Evolutionary conservation across 1,140 invertebrate genomes (phyloP), one percentile per base, ranked within the genome.

Genomic region (Maniola jurtina): DNA sequence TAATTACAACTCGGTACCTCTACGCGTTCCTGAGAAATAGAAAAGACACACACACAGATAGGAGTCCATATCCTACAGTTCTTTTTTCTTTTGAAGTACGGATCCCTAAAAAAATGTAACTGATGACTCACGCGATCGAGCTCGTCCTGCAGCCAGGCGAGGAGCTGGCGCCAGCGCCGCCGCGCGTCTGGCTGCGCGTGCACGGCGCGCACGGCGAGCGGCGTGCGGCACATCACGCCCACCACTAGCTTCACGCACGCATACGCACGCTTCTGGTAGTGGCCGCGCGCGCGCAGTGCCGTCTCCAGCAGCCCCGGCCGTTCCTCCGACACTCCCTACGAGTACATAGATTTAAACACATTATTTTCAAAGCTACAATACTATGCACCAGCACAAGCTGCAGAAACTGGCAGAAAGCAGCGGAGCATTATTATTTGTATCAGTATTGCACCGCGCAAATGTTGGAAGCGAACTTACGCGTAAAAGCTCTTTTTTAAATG

Each of bases 221-320:
- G 93, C 85, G 96, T 97, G 75, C 96, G 96, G 70, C 94, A 94
- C 91, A 99, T 98, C 34, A 99, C 92, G 63, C 95, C 94, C 25
- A 98, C 98, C 91, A 99, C 93, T 84, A 97, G 97, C 91, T 99
- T 99, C 40, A 99, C 98, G 87, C 98, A 99, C 83, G 98, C 97
- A 91, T 99, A 99, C 40, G 97, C 97, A 71, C 98, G 92, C 90
- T 99, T 99, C 86, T 99, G 98, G 87, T 99, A 98, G 91, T 98
- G 97, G 72, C 95, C 96, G 84, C 98, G 98, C 35, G 96, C 96
- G 64, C 96, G 94, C 73, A 95, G 93, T 80, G 99, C 98, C 55
- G 96, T 99, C 76, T 99, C 98, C 79, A 99, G 95, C 35, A 99
- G 91, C 0, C 98, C 98, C 83, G 98, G 97, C 16, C 97, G 93